Evolutionary conservation across 23 tunicate species (phyloP).

Genomic region (Ciona savignyi): DNA sequence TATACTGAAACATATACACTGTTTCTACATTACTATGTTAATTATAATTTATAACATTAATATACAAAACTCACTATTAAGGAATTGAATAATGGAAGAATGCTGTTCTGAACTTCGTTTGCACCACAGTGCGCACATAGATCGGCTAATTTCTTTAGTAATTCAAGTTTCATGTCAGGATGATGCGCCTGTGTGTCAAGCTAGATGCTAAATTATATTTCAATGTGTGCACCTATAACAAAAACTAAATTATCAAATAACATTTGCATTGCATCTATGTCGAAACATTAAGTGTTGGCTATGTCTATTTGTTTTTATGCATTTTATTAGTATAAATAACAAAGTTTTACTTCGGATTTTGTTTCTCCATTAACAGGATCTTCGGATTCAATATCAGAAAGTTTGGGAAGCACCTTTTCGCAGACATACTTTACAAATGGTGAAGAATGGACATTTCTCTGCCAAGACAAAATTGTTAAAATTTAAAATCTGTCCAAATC

Average conservation of each 20-base stretch:
- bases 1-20: too few species aligned
- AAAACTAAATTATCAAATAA: too few species aligned
- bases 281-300: too few species aligned
- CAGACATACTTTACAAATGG: slow-evolving; percentile 52
- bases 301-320: too few species aligned
- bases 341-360: not conserved
- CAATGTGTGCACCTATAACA: not conserved
- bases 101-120: slow-evolving; percentile 28
- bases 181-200: slow-evolving; percentile 5
- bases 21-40: too few species aligned
- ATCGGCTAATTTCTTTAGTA: slow-evolving; percentile 66
- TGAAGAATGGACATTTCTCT: slow-evolving; percentile 83
- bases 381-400: slow-evolving; percentile 12
- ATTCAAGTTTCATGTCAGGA: slow-evolving; percentile 42
- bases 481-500: not conserved
- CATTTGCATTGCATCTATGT: too few species aligned
- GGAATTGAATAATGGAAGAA: slow-evolving; percentile 43
- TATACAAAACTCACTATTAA: slow-evolving; percentile 52
- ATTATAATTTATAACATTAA: too few species aligned
- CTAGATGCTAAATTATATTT: not conserved
- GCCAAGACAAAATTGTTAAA: not conserved
- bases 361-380: slow-evolving; percentile 9
- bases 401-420: slow-evolving; percentile 48
- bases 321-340: not conserved
- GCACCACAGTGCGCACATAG: slow-evolving; percentile 66